phyloP scores from a whole-genome alignment of 2,888 invertebrate species.

The Plusia festucae region DNA sequence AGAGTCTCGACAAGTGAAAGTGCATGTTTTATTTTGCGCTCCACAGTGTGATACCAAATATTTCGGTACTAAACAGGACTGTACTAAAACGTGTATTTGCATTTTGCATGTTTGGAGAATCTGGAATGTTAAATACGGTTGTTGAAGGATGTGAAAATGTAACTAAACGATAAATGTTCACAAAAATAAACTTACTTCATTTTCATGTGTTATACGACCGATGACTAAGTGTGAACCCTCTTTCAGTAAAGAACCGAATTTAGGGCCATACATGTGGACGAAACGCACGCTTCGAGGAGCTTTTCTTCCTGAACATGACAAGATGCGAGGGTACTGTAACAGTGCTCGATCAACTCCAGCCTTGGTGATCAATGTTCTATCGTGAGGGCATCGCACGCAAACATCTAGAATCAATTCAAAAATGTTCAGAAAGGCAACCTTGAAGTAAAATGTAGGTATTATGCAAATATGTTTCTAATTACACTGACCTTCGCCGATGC shows the following conservation, averaged over 20 bases:
- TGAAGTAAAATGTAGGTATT: conserved; percentile 19
- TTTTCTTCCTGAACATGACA: conserved; percentile 73
- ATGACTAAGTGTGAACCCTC: conserved; percentile 80
- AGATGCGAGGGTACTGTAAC: conserved; percentile 73
- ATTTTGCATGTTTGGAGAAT: conserved; percentile 81
- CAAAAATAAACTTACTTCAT: conserved; percentile 69
- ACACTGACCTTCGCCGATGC: conserved; percentile 59
- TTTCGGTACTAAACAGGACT: conserved; percentile 78
- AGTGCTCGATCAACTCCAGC: conserved; percentile 74
- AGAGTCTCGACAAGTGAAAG: conserved; percentile 77
- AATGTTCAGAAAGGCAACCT: not conserved
- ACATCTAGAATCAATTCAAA: conserved; percentile 42
- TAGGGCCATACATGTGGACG: conserved; percentile 79
- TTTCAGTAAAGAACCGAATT: conserved; percentile 76
- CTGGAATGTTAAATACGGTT: conserved; percentile 66
- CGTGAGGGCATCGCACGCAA: conserved; percentile 83
- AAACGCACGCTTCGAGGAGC: conserved; percentile 71
- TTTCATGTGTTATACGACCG: conserved; percentile 73
- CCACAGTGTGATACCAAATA: conserved; percentile 73
- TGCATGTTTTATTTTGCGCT: conserved; percentile 73
- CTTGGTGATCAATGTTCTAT: conserved; percentile 80
- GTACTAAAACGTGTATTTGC: conserved; percentile 80
- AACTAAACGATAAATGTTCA: conserved; percentile 16
- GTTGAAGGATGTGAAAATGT: conserved; percentile 43
- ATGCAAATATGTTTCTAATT: conserved; percentile 18